Base-by-base conservation (phyloP, 2,888 invertebrate genomes). In the Drosophila emarginata region DNA sequence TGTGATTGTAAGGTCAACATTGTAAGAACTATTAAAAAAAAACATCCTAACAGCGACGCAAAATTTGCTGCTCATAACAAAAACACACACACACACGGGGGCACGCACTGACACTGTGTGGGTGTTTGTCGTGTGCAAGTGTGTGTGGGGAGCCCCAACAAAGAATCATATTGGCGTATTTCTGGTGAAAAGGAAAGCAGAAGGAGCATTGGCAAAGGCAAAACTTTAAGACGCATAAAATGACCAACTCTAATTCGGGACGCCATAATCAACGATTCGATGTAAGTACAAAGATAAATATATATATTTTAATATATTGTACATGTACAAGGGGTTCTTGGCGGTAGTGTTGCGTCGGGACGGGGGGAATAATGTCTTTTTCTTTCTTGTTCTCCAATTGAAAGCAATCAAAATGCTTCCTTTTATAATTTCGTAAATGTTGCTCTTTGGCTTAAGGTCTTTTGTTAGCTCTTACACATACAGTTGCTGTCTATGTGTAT, bases 161-260 rank as follows among this genome's bases (percentile, higher is more conserved):
- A 77, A 79, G 80, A 77, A 78, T 26, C 79, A 74, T 21, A 45
- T 11, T 45, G 45, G 45, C 21, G 7, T 45, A 45, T 45, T 21
- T 21, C 18, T 45, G 45, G 18, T 45, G 45, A 45, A 45, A 45
- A 45, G 40, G 40, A 45, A 45, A 45, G 40, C 40, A 68, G 61
- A 69, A 68, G 54, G 69, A 68, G 68, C 36, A 68, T 45, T 60
- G 36, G 26, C n/a, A 18, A 4, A 11, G 45, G 21, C 26, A 7
- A 73, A 56, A 61, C 56, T 57, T 57, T 56, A 40, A 40, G 57
- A 66, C 80, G 79, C 80, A 70, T 76, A 87, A 86, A 84, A 87
- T 87, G 87, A 86, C 81, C 76, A 89, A 86, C 76, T 84, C 81
- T 74, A 89, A 86, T 76, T 84, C 80, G 73, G 84, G 80, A 76